Conservation (phyloP, 2,113 vertebrate genomes). For the Bos taurus region ARS-UCD2.0 NC_037346.1:54172001-54172500, state of each 20-base stretch:
- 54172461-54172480: neutral
- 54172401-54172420: neutral
- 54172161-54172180: neutral
- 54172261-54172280: neutral
- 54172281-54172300: neutral
- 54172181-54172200: neutral
- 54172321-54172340: neutral
- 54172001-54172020: neutral
- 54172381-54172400: neutral
- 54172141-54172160: neutral
- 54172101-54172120: neutral
- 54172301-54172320: neutral
- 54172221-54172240: neutral
- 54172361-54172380: neutral
- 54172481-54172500: neutral
- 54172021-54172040: neutral
- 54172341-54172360: neutral
- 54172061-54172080: neutral
- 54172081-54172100: neutral
- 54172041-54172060: neutral
- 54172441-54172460: neutral
- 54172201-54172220: neutral
- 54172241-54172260: neutral
- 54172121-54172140: accelerated
- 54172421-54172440: too few species aligned